These are phyloP conservation scores for Resseliella maxima DNA, from an alignment of 2,888 invertebrate species.

Conservation along the genomic window DNA sequence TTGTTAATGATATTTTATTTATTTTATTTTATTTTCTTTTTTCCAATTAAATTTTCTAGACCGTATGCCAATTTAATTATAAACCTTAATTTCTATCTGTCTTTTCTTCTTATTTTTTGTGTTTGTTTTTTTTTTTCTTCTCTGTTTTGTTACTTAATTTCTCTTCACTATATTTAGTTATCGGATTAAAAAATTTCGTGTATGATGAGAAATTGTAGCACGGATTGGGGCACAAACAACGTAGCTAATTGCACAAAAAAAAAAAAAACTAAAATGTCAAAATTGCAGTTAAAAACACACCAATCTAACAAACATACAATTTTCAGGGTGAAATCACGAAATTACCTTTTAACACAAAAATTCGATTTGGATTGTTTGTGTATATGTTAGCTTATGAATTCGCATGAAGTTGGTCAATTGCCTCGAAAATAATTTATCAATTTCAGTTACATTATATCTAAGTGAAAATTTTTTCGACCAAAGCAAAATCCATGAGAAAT, in stretches of 20 bases:
- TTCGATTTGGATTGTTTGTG: not conserved
- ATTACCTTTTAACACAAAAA: not conserved
- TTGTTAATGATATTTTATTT: not conserved
- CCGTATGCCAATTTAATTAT: too few species aligned
- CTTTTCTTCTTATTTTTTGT: not conserved
- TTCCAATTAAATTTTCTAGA: not conserved
- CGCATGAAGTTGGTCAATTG: not conserved
- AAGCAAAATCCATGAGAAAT: too few species aligned
- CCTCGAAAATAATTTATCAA: not conserved
- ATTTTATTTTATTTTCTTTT: not conserved
- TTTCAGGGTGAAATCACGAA: conserved; percentile 30
- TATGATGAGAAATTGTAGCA: conserved; percentile 20
- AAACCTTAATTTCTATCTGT: not conserved
- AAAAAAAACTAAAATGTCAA: conserved; percentile 40
- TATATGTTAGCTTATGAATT: not conserved
- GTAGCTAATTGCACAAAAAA: conserved; percentile 36
- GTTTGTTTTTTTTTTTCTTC: not conserved
- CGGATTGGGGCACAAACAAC: conserved; percentile 43
- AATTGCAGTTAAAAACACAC: conserved; percentile 7
- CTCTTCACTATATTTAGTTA: not conserved
- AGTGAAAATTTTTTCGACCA: too few species aligned
- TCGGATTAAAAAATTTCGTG: not conserved
- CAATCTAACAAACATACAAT: conserved; percentile 13
- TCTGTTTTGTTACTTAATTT: too few species aligned
- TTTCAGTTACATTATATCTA: too few species aligned